Evolutionary conservation across 2,113 vertebrate genomes (phyloP), one percentile per base, ranked within the genome.

Genomic region (Willisornis vidua): DNA sequence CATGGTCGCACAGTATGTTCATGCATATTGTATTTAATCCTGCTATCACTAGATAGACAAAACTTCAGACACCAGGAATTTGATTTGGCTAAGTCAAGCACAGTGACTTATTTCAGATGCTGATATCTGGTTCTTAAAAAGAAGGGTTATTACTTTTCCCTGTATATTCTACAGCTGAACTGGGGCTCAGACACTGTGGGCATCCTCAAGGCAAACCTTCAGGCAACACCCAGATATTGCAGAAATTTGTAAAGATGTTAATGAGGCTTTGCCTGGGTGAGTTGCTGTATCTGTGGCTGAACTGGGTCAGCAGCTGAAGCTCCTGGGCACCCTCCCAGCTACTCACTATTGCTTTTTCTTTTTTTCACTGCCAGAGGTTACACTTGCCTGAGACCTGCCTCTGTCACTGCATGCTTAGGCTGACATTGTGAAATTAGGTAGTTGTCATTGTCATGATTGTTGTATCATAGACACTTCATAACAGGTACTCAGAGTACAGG

Each of bases 21-120:
- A 52, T 48, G 28, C 43, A 41, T 61, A 59, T 45, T 90, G 79
- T n/a, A 80, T 31, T n/a, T 93, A 93, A 95, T 85, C 78, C 71
- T 76, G 19, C 87, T 85, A 76, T 91, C 85, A 1, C 58, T 75
- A 86, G 75, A 86, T 59, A 93, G 94, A 92, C 93, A 92, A 61
- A 97, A 90, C 79, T 90, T 65, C 59, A 93, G 88, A 88, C 89
- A 83, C 22, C 66, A 83, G 89, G 81, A 94, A 94, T 95, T 93
- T 70, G 66, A 78, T 75, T 95, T 94, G 93, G 91, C 84, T 72
- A 91, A 91, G 87, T 66, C 78, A 79, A 73, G 68, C 76, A 74
- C 35, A 52, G 80, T 51, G 72, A 81, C 92, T 94, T 93, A 51
- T 84, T 94, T 95, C 81, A 93, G 85, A 91, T 77, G 78, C 71